Base-by-base conservation (phyloP, 2,888 invertebrate genomes). In the Microplitis manilae region DNA sequence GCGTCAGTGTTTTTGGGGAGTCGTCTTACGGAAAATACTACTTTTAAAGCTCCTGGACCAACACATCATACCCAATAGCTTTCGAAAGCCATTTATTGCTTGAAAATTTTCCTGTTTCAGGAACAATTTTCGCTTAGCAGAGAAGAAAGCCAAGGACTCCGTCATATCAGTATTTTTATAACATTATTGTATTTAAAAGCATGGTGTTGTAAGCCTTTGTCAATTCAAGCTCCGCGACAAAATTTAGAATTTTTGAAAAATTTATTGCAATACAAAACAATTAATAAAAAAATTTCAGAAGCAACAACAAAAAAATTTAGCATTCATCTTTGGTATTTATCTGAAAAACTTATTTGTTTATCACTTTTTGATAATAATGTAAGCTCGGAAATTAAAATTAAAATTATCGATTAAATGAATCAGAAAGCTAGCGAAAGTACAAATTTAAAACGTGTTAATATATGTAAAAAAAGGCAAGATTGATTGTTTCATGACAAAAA, bases 131-230 rank as follows among this genome's bases (percentile, higher is more conserved):
- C 39, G 13, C 40, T 76, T 5, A 76, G 38, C 2, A n/a, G 7
- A 17, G 20, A 41, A 64, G 71, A 76, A 71, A 59, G 30, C 9
- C 6, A 71, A 41, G 76, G 41, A 60, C 60, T 75, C 15, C 67
- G 59, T 15, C 65, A 73, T n/a, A 61, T 77, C 7, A 73, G 68
- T 61, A 68, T 65, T 73, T 77, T 77, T 68, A 73, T 77, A n/a
- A 41, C 60, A 6, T 15, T 73, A 17, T 41, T 77, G 5, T 73
- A 73, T 61, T 9, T 73, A n/a, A 65, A 41, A 41, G 71, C 65
- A 59, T 76, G 76, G 75, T 40, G 17, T 38, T 30, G 41, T 59
- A 61, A 38, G 13, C 73, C 73, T 30, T 40, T 38, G 8, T 6
- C 75, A 68, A 41, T 62, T 61, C 60, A 61, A 60, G 69, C 75